These are phyloP conservation scores for Esperia sulphurella DNA, from an alignment of 2,888 invertebrate genomes.

Conservation along the genomic window DNA sequence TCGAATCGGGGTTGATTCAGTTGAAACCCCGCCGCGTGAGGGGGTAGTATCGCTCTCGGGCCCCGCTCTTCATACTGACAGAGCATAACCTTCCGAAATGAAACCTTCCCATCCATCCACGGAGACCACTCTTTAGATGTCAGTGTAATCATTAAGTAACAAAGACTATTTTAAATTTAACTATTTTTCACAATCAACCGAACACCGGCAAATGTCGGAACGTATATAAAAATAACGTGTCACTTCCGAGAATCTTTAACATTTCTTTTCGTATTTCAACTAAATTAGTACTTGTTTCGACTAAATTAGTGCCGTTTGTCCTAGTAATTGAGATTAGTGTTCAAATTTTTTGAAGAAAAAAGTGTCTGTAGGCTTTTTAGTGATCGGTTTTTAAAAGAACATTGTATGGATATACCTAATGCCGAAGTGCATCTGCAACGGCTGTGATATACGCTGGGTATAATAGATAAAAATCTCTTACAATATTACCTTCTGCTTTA, in stretches of 20 bases:
- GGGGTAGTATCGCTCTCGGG: constrained; percentile 56
- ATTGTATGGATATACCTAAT: constrained; percentile 62
- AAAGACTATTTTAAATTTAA: constrained; percentile 15
- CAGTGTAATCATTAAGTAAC: constrained; percentile 32
- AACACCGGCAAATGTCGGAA: constrained; percentile 46
- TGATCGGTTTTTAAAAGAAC: constrained; percentile 39
- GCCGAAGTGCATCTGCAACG: constrained; percentile 65
- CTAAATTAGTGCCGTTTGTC: constrained; percentile 32
- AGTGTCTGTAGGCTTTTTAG: constrained; percentile 30
- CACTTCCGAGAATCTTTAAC: constrained; percentile 29
- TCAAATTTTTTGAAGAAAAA: constrained; percentile 17
- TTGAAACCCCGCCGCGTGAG: constrained; percentile 67
- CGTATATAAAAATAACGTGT: constrained; percentile 57
- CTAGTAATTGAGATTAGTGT: constrained; percentile 30
- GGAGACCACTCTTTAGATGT: constrained; percentile 40
- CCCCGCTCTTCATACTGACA: constrained; percentile 60
- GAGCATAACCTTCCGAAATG: constrained; percentile 67
- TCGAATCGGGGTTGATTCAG: constrained; percentile 74
- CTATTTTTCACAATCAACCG: constrained; percentile 19
- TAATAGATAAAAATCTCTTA: constrained; percentile 30
- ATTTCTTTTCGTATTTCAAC: constrained; percentile 20
- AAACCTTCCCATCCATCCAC: constrained; percentile 47
- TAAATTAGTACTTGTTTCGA: constrained; percentile 18
- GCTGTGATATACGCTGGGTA: constrained; percentile 72
- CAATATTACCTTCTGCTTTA: constrained; percentile 28